Base-by-base conservation (phyloP, 1,140 invertebrate species). In the Drosophila cardini region DNA sequence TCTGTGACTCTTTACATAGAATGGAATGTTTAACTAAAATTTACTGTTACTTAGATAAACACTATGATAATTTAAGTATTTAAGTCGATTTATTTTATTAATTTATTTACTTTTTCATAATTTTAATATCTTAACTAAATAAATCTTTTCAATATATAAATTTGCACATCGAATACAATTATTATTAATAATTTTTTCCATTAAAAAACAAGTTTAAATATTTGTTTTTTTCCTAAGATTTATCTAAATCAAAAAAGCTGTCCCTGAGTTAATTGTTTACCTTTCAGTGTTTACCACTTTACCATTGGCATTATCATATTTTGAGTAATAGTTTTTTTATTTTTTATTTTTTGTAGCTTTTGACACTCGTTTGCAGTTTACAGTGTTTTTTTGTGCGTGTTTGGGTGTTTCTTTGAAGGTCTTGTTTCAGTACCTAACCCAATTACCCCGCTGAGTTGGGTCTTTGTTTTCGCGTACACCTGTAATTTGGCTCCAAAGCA, bases 321-420 rank as follows among this genome's bases (percentile, higher is more conserved):
- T 60, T 18, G 1, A 10, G 32, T 42, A 34, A 4, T n/a, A 65
- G 62, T 65, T 43, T 48, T 65, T 43, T 40, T 18, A n/a, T n/a
- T 18, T 42, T 26, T 43, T n/a, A n/a, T n/a, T n/a, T n/a, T n/a
- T n/a, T n/a, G n/a, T n/a, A n/a, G n/a, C 57, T 64, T 57, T 40
- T 34, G 52, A 21, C n/a, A 63, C 50, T 56, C 13, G 55, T 42
- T 38, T 50, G 34, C 34, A 56, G 32, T 57, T 65, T 67, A 5
- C 21, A 26, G 36, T 16, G 65, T 52, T 48, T 52, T 52, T 46
- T 43, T 26, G 21, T 26, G 21, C 21, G 18, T 34, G 34, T 57
- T 64, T 55, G 9, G 50, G 32, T 63, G 50, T 64, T 64, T 11
- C 34, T 68, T 69, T 69, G 71, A 74, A 74, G 65, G 71, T 74